A percentile compares a stretch with the other conserved stretches of the same genome.
Evolutionary conservation across 2,888 invertebrate genomes (phyloP).

Genomic region (Drosophila neoperkinsi): DNA sequence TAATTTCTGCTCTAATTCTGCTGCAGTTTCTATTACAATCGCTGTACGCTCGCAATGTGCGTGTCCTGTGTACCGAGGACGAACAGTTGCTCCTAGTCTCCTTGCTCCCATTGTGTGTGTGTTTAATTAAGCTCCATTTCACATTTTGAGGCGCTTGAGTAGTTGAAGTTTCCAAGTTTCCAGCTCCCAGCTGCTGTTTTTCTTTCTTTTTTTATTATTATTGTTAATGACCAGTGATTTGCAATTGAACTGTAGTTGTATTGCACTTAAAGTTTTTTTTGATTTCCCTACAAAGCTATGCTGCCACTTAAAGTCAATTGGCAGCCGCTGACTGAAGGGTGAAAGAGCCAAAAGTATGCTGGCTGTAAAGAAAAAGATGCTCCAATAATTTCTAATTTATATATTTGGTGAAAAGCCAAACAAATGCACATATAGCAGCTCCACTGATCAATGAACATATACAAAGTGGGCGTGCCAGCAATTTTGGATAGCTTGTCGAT

Average conservation of each 20-base stretch:
- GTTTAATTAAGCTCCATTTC: conserved; percentile 52
- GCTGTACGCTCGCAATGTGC: conserved; percentile 46
- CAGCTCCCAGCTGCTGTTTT: neutral
- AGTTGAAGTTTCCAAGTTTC: neutral
- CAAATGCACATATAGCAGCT: conserved; percentile 61
- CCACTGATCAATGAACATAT: conserved; percentile 56
- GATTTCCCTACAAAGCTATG: conserved; percentile 30
- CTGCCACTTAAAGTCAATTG: conserved; percentile 50
- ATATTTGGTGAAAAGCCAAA: conserved; percentile 63
- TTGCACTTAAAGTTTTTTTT: conserved; percentile 32
- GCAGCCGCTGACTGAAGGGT: conserved; percentile 7
- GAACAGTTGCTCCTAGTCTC: conserved; percentile 1
- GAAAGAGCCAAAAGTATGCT: conserved; percentile 1
- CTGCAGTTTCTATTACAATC: conserved; percentile 52
- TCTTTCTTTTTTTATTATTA: conserved; percentile 7
- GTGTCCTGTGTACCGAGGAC: conserved; percentile 28
- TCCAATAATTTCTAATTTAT: conserved; percentile 80
- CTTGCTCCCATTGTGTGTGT: neutral
- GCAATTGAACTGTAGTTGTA: conserved; percentile 14
- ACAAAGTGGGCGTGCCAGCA: conserved; percentile 27
- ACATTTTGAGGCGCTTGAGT: conserved; percentile 21
- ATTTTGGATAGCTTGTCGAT: conserved; percentile 4
- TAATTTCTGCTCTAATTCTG: conserved; percentile 73
- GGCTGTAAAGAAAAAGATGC: conserved; percentile 28
- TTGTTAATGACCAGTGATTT: conserved; percentile 40